These are phyloP conservation scores for Cephalopterus ornatus DNA, from an alignment of 2,113 vertebrate species.

Conservation along the genomic window DNA sequence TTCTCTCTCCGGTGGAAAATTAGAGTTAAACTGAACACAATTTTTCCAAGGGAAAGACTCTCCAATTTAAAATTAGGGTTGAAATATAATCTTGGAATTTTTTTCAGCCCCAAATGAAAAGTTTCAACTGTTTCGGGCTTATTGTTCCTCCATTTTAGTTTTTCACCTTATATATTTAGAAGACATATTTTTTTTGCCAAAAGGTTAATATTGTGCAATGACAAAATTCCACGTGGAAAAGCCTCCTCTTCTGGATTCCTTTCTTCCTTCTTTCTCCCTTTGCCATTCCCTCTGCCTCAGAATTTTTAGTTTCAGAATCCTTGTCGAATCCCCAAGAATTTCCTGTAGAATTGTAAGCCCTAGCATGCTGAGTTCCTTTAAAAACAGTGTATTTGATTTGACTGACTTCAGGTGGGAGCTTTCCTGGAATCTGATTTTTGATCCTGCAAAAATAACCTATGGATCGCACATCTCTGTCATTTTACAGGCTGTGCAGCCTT, in stretches of 20 bases:
- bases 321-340: neutral
- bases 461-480: neutral
- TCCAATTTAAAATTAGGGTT: neutral
- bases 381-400: neutral
- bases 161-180: neutral
- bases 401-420: neutral
- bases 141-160: neutral
- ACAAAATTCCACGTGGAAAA: neutral
- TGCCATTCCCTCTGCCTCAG: neutral
- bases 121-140: neutral
- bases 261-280: accelerated
- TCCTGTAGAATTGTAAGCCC: neutral
- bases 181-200: neutral
- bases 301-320: neutral
- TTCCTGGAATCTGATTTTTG: neutral
- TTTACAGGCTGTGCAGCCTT: neutral
- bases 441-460: neutral
- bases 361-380: neutral
- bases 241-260: neutral
- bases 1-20: neutral
- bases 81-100: neutral
- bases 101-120: neutral
- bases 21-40: neutral
- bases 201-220: neutral
- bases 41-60: neutral